Evolutionary conservation across 2,113 vertebrate species (phyloP).

Genomic region (Arothron firmamentum): DNA sequence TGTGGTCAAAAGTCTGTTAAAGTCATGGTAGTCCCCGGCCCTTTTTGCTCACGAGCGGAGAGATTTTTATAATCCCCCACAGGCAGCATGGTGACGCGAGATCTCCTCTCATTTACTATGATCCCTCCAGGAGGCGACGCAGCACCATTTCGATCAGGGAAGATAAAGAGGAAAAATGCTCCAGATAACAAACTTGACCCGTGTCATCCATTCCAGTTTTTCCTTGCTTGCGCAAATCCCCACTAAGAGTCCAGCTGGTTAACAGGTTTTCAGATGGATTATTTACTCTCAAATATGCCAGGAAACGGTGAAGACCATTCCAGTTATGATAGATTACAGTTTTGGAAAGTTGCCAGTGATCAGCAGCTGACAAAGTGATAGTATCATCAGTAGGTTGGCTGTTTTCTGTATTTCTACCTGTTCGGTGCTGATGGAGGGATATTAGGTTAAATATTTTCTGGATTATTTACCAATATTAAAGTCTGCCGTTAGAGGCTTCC

Average conservation of each 20-base stretch:
- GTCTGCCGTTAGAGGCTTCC: no score
- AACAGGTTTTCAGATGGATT: no score
- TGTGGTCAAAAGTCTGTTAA: conserved; percentile 12
- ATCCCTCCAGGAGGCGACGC: conserved; percentile 46
- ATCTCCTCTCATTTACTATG: conserved; percentile 48
- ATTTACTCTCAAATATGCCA: no score
- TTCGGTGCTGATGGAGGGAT: no score
- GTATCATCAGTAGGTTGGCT: no score
- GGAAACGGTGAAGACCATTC: no score
- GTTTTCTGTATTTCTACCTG: no score
- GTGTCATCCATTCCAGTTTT: not conserved
- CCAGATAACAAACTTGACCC: conserved; percentile 21
- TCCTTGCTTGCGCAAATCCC: conserved; percentile 2
- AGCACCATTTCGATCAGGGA: conserved; percentile 42
- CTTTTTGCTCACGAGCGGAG: conserved; percentile 37
- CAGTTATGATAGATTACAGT: no score
- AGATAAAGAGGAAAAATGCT: conserved; percentile 21
- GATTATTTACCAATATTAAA: no score
- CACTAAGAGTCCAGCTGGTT: not conserved
- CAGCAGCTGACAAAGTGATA: no score
- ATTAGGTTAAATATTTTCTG: no score
- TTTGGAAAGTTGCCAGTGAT: no score
- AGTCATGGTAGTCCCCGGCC: conserved; percentile 27
- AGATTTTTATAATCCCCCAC: conserved; percentile 49
- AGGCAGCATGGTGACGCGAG: conserved; percentile 30